A percentile compares a stretch with the other conserved stretches of the same genome.
Evolutionary conservation across 2,113 vertebrate genomes (phyloP).

Genomic region (Mesocricetus auratus): DNA sequence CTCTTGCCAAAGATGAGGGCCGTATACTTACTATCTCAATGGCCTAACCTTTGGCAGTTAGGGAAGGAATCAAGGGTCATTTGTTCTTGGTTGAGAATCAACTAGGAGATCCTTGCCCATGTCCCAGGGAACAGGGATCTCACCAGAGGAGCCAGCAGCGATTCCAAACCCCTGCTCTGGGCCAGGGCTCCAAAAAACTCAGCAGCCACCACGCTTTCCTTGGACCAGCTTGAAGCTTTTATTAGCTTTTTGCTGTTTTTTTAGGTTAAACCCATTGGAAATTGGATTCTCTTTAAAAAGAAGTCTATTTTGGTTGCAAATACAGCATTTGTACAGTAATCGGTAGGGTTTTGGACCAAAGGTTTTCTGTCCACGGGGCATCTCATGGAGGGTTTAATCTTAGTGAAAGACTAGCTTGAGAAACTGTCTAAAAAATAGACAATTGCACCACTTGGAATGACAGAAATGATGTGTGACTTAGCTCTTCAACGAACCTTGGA

Average conservation of each 20-base stretch:
- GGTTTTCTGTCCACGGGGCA: conserved; percentile 71
- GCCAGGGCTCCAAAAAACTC: conserved; percentile 74
- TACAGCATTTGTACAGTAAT: conserved; percentile 82
- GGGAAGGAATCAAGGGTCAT: conserved; percentile 51
- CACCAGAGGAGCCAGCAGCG: conserved; percentile 72
- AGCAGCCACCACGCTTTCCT: conserved; percentile 85
- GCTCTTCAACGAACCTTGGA: conserved; percentile 20
- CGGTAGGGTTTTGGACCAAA: conserved; percentile 74
- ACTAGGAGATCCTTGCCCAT: conserved; percentile 54
- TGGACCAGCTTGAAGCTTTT: conserved; percentile 83
- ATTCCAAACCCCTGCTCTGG: conserved; percentile 74
- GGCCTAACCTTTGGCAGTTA: conserved; percentile 23
- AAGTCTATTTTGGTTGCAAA: conserved; percentile 86
- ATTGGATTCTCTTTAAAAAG: conserved; percentile 82
- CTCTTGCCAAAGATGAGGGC: conserved; percentile 34
- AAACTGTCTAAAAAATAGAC: conserved; percentile 58
- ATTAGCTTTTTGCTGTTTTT: conserved; percentile 86
- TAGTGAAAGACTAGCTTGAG: conserved; percentile 65
- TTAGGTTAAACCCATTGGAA: conserved; percentile 86
- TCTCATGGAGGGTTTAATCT: conserved; percentile 70
- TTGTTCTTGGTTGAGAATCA: conserved; percentile 55
- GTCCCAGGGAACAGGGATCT: conserved; percentile 69
- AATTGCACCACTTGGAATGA: conserved; percentile 52
- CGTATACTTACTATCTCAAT: conserved; percentile 15
- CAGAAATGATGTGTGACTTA: conserved; percentile 62